A percentile compares a stretch with the other conserved stretches of the same genome.
Conservation (phyloP, 1,140 invertebrate genomes). For the Copidosoma floridanum region DNA sequence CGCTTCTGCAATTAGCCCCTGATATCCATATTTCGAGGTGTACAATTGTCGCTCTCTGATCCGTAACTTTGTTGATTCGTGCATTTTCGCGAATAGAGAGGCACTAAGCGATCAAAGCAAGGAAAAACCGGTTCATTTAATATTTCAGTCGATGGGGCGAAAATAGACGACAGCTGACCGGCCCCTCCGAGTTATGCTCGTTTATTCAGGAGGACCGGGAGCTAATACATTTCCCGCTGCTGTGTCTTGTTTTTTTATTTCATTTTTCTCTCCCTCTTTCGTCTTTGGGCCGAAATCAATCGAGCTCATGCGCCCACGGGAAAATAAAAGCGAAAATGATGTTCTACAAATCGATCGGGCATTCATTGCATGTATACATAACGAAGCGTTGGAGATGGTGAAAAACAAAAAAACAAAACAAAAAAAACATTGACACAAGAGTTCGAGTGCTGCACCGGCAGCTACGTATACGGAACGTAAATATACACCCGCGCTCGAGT, state of each 20-base stretch:
- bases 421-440: no score
- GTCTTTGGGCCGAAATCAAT: constrained; percentile 11
- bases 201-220: constrained; percentile 9
- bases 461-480: no score
- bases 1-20: no score
- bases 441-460: no score
- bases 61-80: no score
- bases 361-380: constrained; percentile 5
- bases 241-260: constrained; percentile 10
- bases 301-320: neutral
- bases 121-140: constrained; percentile 3
- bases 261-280: neutral
- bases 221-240: constrained; percentile 10
- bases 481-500: no score
- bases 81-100: neutral
- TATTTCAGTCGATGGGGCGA: constrained; percentile 9
- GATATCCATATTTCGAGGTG: no score
- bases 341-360: constrained; percentile 7
- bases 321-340: constrained; percentile 9
- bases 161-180: constrained; percentile 18
- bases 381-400: neutral
- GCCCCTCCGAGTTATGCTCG: neutral
- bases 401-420: no score
- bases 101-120: no score
- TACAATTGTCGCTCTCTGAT: no score